Conservation (phyloP, 2,888 invertebrate species). For the Sipunculus nudus region DNA sequence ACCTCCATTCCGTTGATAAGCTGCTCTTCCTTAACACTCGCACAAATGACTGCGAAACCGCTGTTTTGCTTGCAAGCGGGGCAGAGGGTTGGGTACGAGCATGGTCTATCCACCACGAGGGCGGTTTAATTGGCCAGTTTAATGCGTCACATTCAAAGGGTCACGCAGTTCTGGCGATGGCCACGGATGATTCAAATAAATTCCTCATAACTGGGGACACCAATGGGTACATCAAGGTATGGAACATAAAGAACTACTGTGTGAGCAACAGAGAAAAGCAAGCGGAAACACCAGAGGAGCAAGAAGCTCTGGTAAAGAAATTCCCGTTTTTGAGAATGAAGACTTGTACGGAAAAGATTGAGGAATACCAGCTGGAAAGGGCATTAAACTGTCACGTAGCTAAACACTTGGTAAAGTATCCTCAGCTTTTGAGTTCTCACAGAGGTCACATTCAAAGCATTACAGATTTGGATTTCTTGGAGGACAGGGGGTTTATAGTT, state of each 20-base stretch:
- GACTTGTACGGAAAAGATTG: too few relatives aligned
- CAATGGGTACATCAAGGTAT: slow-evolving; percentile 35
- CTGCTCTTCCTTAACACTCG: slow-evolving; percentile 52
- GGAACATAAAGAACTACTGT: too few relatives aligned
- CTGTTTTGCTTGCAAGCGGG: slow-evolving; percentile 77
- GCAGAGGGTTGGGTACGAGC: slow-evolving; percentile 80
- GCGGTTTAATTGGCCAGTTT: slow-evolving; percentile 78
- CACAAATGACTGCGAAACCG: slow-evolving; percentile 70
- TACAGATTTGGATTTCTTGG: slow-evolving; percentile 75
- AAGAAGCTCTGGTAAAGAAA: too few relatives aligned
- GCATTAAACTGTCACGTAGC: too few relatives aligned
- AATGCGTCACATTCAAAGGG: slow-evolving; percentile 75
- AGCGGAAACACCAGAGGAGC: too few relatives aligned
- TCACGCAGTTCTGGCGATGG: slow-evolving; percentile 73
- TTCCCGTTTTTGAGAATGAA: too few relatives aligned
- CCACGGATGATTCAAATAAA: slow-evolving; percentile 77
- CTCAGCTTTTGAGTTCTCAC: slow-evolving; percentile 65
- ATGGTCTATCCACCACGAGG: slow-evolving; percentile 83
- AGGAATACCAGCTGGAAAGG: too few relatives aligned
- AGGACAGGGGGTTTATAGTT: slow-evolving; percentile 74
- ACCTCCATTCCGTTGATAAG: too few relatives aligned
- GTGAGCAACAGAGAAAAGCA: too few relatives aligned
- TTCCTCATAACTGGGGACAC: slow-evolving; percentile 71
- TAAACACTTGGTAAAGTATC: slow-evolving; percentile 17
- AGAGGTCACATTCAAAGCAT: slow-evolving; percentile 77